Conservation (phyloP, 1,140 invertebrate species). For the Lysiphlebus fabarum region DNA sequence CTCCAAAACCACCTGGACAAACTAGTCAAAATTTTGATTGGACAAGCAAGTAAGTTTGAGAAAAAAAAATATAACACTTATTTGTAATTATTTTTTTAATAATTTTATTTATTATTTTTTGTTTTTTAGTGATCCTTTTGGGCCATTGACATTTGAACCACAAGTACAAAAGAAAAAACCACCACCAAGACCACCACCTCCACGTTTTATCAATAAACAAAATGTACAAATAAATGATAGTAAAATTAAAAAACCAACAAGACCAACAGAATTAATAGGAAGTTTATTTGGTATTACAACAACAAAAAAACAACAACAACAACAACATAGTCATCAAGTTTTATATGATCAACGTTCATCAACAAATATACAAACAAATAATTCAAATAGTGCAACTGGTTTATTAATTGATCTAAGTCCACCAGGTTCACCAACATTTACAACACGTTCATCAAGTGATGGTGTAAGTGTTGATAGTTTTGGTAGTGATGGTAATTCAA, state of each 20-base stretch:
- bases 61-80: not conserved
- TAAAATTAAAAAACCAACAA: constrained; percentile 43
- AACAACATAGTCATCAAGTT: constrained; percentile 20
- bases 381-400: constrained; percentile 26
- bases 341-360: not conserved
- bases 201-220: constrained; percentile 44
- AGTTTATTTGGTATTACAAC: constrained; percentile 43
- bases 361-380: constrained; percentile 23
- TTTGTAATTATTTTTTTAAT: not conserved
- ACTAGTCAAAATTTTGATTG: constrained; percentile 34
- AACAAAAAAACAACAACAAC: constrained; percentile 24
- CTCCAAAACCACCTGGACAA: constrained; percentile 42
- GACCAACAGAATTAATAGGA: constrained; percentile 45
- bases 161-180: constrained; percentile 50
- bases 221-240: constrained; percentile 35
- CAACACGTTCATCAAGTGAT: constrained; percentile 69
- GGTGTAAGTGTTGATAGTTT: constrained; percentile 72
- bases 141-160: constrained; percentile 31
- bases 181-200: constrained; percentile 51
- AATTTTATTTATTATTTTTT: constrained; percentile 2
- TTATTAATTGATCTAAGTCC: constrained; percentile 55
- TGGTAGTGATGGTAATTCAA: constrained; percentile 67
- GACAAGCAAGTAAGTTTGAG: constrained; percentile 40
- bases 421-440: constrained; percentile 69
- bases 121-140: constrained; percentile 39